Percentiles rank a stretch among this genome's conserved stretches.
Evolutionary conservation across 2,888 invertebrate genomes (phyloP).

Genomic region (Lepidonotus clava): DNA sequence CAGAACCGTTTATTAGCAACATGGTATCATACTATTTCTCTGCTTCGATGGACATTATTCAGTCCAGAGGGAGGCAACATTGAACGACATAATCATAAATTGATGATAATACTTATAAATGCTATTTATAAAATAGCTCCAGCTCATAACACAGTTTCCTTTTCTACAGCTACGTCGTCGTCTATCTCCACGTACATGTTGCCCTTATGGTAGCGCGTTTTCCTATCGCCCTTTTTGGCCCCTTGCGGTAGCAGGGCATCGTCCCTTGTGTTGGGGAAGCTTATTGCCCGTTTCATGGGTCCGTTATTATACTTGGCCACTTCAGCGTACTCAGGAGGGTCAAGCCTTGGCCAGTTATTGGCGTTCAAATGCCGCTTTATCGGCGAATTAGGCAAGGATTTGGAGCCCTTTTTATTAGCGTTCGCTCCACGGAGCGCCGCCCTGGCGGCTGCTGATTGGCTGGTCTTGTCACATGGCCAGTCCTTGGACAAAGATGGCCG

Average conservation of each 20-base stretch:
- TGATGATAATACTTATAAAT: not conserved
- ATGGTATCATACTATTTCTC: too few relatives aligned
- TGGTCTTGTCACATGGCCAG: conserved; percentile 18
- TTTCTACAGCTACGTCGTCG: conserved; percentile 44
- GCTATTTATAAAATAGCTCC: not conserved
- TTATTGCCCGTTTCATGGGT: conserved; percentile 47
- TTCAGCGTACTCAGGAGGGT: conserved; percentile 3
- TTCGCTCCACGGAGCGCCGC: not conserved
- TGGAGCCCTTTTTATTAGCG: conserved; percentile 27
- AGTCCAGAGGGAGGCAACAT: too few relatives aligned
- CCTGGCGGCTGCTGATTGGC: conserved; percentile 23
- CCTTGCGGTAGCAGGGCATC: not conserved
- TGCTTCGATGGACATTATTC: too few relatives aligned
- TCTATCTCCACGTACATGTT: conserved; percentile 47
- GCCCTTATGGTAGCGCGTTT: conserved; percentile 54
- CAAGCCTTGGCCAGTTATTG: not conserved
- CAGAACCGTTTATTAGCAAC: too few relatives aligned
- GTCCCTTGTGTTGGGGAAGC: conserved; percentile 31
- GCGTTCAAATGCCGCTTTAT: conserved; percentile 8
- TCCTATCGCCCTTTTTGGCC: conserved; percentile 12
- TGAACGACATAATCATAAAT: too few relatives aligned
- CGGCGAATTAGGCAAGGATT: conserved; percentile 53
- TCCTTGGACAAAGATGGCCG: not conserved
- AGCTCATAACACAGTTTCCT: conserved; percentile 56
- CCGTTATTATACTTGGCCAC: conserved; percentile 21